Base-by-base conservation (phyloP, 2,888 invertebrate genomes). In the Lathronympha strigana region DNA sequence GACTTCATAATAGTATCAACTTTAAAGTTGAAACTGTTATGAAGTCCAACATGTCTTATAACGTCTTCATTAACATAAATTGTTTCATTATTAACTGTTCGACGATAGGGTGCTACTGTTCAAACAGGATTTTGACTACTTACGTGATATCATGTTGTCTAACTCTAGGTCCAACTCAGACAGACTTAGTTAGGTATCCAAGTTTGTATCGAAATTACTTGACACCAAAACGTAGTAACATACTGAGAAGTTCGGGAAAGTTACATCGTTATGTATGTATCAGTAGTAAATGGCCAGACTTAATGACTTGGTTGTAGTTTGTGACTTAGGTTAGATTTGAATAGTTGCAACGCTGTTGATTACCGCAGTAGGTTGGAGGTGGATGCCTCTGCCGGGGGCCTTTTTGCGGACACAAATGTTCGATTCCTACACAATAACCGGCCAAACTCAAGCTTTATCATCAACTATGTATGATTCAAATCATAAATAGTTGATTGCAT, bases 101-200 rank as follows among this genome's bases (percentile, higher is more conserved):
- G 0, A 21, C n/a, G 13, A 36, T 38, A 23, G 31, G 21, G 15
- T 36, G 21, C 23, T 21, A 47, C 36, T 47, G 45, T 23, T n/a
- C 36, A 51, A n/a, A 15, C 28, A n/a, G 28, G 11, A 61, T 51
- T 61, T n/a, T 51, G 51, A 21, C 38, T 51, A 25, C 58, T 28
- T 50, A 51, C 31, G 28, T 21, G 61, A 31, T 51, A 31, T 15
- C 31, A 21, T 21, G 51, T 61, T 51, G 61, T 51, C 21, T 51
- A 61, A 51, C 50, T 61, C 15, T 17, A 38, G 50, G 38, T 61
- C 50, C 49, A 60, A 60, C 50, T 61, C 50, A 38, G 61, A 50
- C 40, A 50, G 40, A 50, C 49, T 61, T 61, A 50, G 50, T 61
- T 61, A 50, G 50, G 61, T 38, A 33, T 61, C 50, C 50, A 50